phyloP scores from a whole-genome alignment of 2,888 invertebrate genomes.

The Sinhomidia bicolor region DNA sequence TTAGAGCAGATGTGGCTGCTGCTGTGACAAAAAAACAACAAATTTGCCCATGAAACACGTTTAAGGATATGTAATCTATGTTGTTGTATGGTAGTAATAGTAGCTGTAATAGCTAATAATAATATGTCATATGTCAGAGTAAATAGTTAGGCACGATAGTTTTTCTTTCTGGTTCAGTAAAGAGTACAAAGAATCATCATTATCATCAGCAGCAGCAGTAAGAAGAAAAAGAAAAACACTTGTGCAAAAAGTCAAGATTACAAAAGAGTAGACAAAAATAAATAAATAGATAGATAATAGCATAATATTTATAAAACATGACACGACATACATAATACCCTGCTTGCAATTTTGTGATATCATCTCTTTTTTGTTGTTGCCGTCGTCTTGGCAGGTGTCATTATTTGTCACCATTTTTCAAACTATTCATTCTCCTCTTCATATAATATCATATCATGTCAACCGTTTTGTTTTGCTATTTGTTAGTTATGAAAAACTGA shows the following conservation, averaged over 20 bases:
- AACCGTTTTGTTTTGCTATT: no score
- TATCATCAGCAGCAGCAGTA: neutral
- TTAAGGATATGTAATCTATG: neutral
- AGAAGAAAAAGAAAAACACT: no score
- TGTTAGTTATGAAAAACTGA: no score
- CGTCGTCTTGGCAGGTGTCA: conserved; percentile 14
- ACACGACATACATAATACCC: no score
- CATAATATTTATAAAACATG: no score
- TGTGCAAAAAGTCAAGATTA: neutral
- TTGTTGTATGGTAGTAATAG: neutral
- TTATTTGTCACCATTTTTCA: conserved; percentile 24
- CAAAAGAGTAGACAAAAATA: neutral
- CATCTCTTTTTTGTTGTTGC: neutral
- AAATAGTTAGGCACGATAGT: neutral
- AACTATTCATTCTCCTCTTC: neutral
- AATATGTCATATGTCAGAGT: no score
- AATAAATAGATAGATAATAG: neutral
- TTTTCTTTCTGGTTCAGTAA: conserved; percentile 2
- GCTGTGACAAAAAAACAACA: neutral
- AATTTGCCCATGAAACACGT: neutral
- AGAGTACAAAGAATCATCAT: neutral
- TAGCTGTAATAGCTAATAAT: no score
- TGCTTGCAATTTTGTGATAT: conserved; percentile 15
- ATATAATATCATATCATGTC: no score
- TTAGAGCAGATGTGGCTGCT: neutral